Conservation (phyloP, 30 jellyfish, hydroid and myxozoan genomes). For the Hydra vulgaris region DNA sequence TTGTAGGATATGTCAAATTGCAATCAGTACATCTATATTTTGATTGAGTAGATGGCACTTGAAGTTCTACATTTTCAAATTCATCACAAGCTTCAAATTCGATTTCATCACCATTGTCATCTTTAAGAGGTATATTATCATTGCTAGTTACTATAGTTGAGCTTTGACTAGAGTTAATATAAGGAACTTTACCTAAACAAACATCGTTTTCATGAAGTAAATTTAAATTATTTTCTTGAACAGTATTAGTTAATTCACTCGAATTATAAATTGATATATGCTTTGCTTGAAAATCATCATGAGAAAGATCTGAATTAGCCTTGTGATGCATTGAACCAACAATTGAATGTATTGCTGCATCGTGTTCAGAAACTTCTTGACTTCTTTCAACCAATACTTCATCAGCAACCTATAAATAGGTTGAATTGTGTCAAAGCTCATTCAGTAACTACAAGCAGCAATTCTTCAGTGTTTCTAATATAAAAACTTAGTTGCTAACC, state of each 20-base stretch:
- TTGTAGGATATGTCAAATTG: constrained; percentile 14
- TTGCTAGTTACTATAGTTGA: background rate
- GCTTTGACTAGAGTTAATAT: background rate
- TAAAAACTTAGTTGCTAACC: background rate
- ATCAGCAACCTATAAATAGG: background rate
- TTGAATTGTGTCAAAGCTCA: background rate
- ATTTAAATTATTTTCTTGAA: background rate
- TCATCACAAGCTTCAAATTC: constrained; percentile 15
- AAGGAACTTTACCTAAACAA: background rate
- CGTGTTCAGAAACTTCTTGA: background rate
- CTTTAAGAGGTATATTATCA: constrained; percentile 6
- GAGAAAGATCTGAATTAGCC: background rate
- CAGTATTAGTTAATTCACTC: background rate
- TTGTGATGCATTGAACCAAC: background rate
- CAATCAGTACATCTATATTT: constrained; percentile 26
- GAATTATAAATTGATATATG: background rate
- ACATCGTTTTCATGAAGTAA: background rate
- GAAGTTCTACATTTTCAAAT: background rate
- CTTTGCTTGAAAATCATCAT: background rate
- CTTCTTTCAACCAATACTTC: background rate
- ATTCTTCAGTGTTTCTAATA: background rate
- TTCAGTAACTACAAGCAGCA: background rate
- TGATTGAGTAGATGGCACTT: background rate
- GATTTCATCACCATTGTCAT: constrained; percentile 26
- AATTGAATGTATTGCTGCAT: background rate